Conservation (phyloP, 2,888 invertebrate species). For the Dynastes maya region DNA sequence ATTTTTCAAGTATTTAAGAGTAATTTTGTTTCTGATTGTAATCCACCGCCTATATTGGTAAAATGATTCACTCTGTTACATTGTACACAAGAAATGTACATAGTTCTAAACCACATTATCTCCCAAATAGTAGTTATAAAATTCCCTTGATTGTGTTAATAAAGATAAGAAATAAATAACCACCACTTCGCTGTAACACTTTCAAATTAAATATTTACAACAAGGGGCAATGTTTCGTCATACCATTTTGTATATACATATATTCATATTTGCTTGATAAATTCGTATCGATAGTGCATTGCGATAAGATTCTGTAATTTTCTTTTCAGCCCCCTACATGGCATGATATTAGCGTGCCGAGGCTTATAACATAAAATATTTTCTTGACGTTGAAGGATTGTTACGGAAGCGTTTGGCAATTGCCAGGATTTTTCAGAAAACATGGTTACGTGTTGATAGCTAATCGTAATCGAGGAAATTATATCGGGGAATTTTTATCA, state of each 20-base stretch:
- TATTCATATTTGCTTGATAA: background rate
- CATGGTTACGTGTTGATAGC: constrained; percentile 19
- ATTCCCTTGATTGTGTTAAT: too few species aligned
- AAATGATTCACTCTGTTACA: too few species aligned
- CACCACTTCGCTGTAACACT: too few species aligned
- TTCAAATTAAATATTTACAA: background rate
- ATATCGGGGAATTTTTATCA: constrained; percentile 4
- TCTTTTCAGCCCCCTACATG: constrained; percentile 17
- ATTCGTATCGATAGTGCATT: constrained; percentile 11
- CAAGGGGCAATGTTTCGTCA: background rate
- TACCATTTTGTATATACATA: background rate
- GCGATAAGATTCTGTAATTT: constrained; percentile 20
- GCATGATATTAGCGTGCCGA: constrained; percentile 16
- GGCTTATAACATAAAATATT: constrained; percentile 10
- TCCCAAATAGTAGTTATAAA: too few species aligned
- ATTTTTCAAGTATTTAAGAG: too few species aligned
- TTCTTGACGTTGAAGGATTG: constrained; percentile 23
- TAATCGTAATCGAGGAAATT: constrained; percentile 20
- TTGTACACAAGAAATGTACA: too few species aligned
- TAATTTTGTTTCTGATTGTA: too few species aligned
- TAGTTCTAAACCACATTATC: too few species aligned
- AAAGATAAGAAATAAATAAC: too few species aligned
- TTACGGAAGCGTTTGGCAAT: background rate
- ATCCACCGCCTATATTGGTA: too few species aligned
- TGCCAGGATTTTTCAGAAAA: constrained; percentile 5